Base-by-base conservation (phyloP, 2,888 invertebrate genomes). In the Heliconius cydno region DNA sequence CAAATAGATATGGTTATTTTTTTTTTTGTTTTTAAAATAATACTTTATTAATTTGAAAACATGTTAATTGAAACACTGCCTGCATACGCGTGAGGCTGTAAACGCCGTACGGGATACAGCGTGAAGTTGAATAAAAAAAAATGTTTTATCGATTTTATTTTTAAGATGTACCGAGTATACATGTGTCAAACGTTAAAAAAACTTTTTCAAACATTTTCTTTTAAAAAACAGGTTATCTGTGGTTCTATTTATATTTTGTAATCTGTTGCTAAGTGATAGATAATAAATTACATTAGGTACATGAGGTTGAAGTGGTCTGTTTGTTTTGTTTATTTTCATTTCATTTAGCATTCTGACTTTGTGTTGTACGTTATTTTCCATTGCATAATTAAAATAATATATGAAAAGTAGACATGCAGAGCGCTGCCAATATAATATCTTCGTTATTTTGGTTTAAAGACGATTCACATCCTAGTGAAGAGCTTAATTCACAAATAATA, bases 401-500 rank as follows among this genome's bases (percentile, higher is more conserved):
- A 38, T 76, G 74, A 78, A 71, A 41, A 77, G 38, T 80, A 66
- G 71, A 86, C 86, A 94, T 95, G 94, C 93, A 94, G 86, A 93
- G 91, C 86, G 92, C 92, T 41, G 91, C 94, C 15, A 93, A 94
- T 85, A 89, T 93, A 67, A 90, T 95, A 85, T 92, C 94, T 79
- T 93, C 94, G 3, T 86, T 94, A 80, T 89, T 92, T 82, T 92
- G 92, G 91, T 92, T 90, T 81, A 92, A 91, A 88, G 90, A 92
- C 25, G 90, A 90, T 63, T 86, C 86, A 63, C 90, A 89, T 80
- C 83, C 85, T 7, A 89, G 91, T 30, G 90, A 91, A 28, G 89
- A 92, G 76, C 87, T 88, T 67, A 90, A 92, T 81, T 88, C 90
- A 15, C 89, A 92, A 84, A 93, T 96, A 86, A 90, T 97, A 63